phyloP scores from a whole-genome alignment of 2,113 vertebrate species.

The Rhombomys opimus region DNA sequence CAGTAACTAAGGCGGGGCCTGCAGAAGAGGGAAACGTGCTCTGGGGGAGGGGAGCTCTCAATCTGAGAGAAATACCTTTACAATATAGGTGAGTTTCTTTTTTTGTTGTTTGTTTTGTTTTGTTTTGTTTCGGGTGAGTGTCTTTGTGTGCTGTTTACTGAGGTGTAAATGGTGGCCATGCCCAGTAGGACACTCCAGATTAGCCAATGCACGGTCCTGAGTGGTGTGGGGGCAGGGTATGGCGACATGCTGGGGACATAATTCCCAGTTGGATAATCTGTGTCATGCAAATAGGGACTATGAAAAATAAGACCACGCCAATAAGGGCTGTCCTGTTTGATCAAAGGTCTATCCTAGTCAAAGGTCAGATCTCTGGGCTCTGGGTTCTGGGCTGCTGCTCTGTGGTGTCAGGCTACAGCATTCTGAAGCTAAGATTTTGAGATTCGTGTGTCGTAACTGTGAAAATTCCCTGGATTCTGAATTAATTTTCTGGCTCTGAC shows the following conservation, averaged over 20 bases:
- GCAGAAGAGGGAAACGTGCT: not conserved
- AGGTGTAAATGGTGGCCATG: too few species aligned
- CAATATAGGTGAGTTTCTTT: too few species aligned
- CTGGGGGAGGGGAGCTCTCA: not conserved
- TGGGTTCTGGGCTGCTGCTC: too few species aligned
- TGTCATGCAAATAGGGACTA: not conserved
- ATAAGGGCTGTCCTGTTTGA: not conserved
- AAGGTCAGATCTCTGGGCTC: not conserved
- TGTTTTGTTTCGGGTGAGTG: too few species aligned
- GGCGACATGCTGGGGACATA: not conserved
- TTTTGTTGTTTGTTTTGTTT: too few species aligned
- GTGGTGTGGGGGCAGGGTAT: not conserved
- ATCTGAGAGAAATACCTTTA: not conserved
- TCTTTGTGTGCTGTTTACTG: not conserved
- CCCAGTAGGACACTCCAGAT: not conserved
- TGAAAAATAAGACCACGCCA: not conserved
- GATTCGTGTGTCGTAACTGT: not conserved
- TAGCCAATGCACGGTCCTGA: not conserved
- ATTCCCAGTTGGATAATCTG: not conserved
- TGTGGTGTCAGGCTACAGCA: not conserved
- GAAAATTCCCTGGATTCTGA: not conserved
- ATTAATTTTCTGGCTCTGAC: not conserved
- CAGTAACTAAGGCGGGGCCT: not conserved
- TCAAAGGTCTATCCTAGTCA: not conserved
- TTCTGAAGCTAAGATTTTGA: not conserved